A percentile compares a stretch with the other conserved stretches of the same genome.
Conservation (phyloP, 2,113 vertebrate species). For the Elaphurus davidianus region DNA sequence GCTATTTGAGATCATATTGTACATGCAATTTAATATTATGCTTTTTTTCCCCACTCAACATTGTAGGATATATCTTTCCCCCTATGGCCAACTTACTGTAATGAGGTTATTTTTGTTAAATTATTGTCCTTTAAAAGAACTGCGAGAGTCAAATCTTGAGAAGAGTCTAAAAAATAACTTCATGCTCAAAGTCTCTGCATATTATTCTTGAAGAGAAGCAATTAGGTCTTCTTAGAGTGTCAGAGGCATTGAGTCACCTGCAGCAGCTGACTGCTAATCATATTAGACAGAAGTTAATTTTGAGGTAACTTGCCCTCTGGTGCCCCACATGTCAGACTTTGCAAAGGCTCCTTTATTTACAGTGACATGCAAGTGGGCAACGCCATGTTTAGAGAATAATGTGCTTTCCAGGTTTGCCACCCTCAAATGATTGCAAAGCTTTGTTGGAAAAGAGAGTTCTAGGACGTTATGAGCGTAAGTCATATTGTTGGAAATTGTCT, state of each 20-base stretch:
- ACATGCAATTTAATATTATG: not conserved
- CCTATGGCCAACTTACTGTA: not conserved
- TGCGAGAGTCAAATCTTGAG: not conserved
- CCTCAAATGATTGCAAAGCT: constrained; percentile 44
- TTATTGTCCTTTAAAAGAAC: constrained; percentile 34
- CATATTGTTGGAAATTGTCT: constrained; percentile 27
- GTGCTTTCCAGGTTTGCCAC: constrained; percentile 29
- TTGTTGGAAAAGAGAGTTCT: constrained; percentile 23
- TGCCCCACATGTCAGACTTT: not conserved
- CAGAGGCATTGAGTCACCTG: constrained; percentile 43
- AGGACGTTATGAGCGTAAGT: not conserved
- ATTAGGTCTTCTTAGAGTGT: not conserved
- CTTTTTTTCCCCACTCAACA: not conserved
- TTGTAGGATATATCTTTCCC: not conserved
- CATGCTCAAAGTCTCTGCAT: not conserved
- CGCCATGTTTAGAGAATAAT: constrained; percentile 53
- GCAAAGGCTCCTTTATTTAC: not conserved
- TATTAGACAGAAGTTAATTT: constrained; percentile 74
- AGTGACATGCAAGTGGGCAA: constrained; percentile 36
- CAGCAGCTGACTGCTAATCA: constrained; percentile 10
- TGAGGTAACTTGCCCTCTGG: constrained; percentile 44
- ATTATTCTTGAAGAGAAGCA: constrained; percentile 26
- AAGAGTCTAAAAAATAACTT: not conserved
- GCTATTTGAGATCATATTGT: not conserved
- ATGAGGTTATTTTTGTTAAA: not conserved